These are phyloP conservation scores for Cephalopterus ornatus DNA, from an alignment of 2,113 vertebrate genomes.

Conservation along the genomic window DNA sequence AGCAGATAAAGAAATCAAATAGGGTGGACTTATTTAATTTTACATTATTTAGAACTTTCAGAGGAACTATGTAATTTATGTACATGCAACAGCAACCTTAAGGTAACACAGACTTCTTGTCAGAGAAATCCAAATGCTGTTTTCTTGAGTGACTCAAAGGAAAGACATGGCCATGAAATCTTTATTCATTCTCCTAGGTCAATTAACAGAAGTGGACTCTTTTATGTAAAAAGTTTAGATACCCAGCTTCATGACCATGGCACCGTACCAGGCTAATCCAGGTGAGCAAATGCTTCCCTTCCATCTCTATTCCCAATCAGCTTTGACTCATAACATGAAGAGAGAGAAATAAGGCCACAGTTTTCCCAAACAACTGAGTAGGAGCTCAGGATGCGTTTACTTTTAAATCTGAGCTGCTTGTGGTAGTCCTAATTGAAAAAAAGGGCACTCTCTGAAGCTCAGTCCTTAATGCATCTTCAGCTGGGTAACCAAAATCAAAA, in stretches of 20 bases:
- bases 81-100: background rate
- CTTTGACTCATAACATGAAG: background rate
- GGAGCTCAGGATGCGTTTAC: background rate
- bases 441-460: background rate
- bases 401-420: background rate
- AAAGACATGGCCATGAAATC: background rate
- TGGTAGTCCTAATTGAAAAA: background rate
- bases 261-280: background rate
- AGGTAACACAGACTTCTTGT: background rate
- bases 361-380: background rate
- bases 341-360: background rate
- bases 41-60: conserved; percentile 15
- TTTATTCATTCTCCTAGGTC: background rate
- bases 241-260: background rate
- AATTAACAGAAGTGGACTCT: background rate
- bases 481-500: background rate
- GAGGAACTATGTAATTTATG: conserved; percentile 28
- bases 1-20: conserved; percentile 35
- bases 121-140: background rate
- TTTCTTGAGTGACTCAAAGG: background rate
- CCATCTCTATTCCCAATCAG: background rate
- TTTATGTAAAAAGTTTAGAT: background rate
- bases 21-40: conserved; percentile 25
- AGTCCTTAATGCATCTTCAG: background rate
- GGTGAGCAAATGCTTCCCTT: background rate